Conservation (phyloP, 2,888 invertebrate species). For the Cephalotes varians region DNA sequence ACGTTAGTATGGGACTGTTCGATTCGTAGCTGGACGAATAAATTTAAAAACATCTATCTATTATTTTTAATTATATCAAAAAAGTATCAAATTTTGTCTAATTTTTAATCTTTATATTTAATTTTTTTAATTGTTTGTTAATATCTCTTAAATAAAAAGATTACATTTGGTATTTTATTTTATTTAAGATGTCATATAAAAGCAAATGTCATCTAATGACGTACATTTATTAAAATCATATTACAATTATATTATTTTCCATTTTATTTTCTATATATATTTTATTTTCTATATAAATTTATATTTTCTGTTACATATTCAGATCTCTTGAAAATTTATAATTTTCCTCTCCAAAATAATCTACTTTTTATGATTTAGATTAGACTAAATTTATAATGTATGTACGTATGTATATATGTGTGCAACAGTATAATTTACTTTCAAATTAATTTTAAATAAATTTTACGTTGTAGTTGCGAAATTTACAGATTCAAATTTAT, state of each 20-base stretch:
- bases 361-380: background rate
- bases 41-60: background rate
- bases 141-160: background rate
- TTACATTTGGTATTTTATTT: background rate
- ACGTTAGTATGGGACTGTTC: background rate
- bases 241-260: background rate
- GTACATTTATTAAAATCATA: background rate
- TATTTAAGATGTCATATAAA: background rate
- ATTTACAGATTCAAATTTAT: background rate
- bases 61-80: background rate
- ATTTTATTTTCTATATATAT: background rate
- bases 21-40: background rate
- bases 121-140: background rate
- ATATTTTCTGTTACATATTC: background rate
- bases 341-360: background rate
- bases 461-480: background rate
- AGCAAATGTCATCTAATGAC: background rate
- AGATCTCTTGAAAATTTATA: background rate
- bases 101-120: background rate
- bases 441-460: slow-evolving; percentile 7
- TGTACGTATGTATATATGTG: too few relatives aligned
- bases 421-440: background rate
- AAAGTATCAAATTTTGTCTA: background rate
- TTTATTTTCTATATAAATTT: background rate
- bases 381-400: background rate